Evolutionary conservation across 2,113 vertebrate genomes (phyloP).

Genomic region (Mustelus asterias): DNA sequence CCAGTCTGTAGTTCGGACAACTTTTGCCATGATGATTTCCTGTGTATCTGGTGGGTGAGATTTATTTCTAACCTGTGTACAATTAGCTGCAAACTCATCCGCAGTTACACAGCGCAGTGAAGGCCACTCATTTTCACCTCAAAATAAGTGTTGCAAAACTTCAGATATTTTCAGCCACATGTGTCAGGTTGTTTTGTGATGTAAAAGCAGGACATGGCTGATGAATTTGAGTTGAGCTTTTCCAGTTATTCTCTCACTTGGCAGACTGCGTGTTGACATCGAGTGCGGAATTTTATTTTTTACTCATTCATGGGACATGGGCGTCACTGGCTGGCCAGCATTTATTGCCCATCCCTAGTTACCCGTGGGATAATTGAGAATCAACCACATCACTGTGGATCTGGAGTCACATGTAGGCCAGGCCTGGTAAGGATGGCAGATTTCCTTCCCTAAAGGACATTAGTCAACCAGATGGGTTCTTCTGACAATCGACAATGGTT

Average conservation of each 20-base stretch:
- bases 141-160: conserved; percentile 1
- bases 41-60: not conserved
- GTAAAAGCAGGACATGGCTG: not conserved
- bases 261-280: not conserved
- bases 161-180: not conserved
- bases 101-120: not conserved
- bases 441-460: no score
- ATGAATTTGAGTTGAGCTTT: not conserved
- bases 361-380: no score
- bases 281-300: no score
- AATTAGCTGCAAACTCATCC: not conserved
- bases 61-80: not conserved
- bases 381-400: no score
- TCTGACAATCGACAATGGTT: no score
- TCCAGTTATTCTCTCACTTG: not conserved
- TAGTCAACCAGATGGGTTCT: no score
- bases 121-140: not conserved
- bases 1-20: not conserved
- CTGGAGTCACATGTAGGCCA: no score
- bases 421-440: no score
- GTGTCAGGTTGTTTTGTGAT: not conserved
- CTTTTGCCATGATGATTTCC: not conserved
- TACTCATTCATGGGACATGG: no score
- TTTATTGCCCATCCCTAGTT: no score
- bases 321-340: no score